Evolutionary conservation across 2,888 invertebrate genomes (phyloP).

Genomic region (Cyaniris semiargus): DNA sequence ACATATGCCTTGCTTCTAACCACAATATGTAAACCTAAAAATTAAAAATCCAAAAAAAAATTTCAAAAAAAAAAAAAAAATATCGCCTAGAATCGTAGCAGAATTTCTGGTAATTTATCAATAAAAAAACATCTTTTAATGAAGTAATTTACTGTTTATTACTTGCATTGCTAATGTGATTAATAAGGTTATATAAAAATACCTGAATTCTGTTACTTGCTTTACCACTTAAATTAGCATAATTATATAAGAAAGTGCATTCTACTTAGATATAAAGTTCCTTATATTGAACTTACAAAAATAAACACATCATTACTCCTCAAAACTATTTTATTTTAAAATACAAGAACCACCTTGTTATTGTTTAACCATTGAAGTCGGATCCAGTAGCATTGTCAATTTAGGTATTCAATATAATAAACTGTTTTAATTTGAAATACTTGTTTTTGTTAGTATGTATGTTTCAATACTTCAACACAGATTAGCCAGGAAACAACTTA

Average conservation of each 20-base stretch:
- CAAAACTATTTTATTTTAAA: constrained; percentile 4
- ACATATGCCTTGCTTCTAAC: constrained; percentile 7
- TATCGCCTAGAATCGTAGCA: background rate
- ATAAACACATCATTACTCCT: constrained; percentile 22
- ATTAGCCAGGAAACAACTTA: background rate
- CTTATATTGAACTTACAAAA: constrained; percentile 24
- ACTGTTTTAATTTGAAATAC: background rate
- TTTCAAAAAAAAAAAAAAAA: background rate
- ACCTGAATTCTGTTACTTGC: constrained; percentile 12
- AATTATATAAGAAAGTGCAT: constrained; percentile 2
- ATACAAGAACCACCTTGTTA: background rate
- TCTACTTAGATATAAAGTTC: constrained; percentile 1
- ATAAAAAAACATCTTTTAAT: background rate
- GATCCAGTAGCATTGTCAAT: background rate
- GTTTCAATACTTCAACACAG: background rate
- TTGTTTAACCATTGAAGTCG: background rate
- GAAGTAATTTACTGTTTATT: background rate
- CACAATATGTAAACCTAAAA: background rate
- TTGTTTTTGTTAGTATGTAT: background rate
- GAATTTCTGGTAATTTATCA: constrained; percentile 2
- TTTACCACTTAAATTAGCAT: background rate
- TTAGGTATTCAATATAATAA: background rate
- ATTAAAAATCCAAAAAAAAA: background rate
- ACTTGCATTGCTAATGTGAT: background rate
- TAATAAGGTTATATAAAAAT: background rate